These are phyloP conservation scores for Synergus itoensis DNA, from an alignment of 2,888 invertebrate species.

Conservation along the genomic window DNA sequence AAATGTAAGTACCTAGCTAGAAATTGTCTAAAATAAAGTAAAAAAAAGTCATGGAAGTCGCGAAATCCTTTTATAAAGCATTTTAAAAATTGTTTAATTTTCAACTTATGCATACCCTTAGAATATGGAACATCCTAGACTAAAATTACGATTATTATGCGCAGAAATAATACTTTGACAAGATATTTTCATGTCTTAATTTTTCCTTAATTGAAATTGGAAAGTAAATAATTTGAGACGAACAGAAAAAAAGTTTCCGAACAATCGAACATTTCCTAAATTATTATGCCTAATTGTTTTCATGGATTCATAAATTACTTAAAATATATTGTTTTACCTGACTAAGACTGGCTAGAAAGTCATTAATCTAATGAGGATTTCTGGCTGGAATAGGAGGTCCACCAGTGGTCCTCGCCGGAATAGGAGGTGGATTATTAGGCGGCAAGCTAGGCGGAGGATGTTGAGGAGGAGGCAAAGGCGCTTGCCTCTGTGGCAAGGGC, in stretches of 20 bases:
- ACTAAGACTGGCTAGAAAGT: conserved; percentile 34
- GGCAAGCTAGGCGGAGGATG: conserved; percentile 76
- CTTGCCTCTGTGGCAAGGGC: conserved; percentile 72
- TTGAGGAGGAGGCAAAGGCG: conserved; percentile 71
- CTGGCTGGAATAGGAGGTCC: conserved; percentile 86
- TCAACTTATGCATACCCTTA: too few relatives aligned
- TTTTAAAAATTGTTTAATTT: background rate
- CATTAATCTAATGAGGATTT: conserved; percentile 66
- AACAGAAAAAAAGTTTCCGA: conserved; percentile 26
- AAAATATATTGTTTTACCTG: conserved; percentile 25
- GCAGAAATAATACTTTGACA: background rate
- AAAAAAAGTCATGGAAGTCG: background rate
- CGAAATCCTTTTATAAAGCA: background rate
- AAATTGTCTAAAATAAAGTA: background rate
- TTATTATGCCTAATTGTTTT: conserved; percentile 12
- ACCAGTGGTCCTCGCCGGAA: conserved; percentile 81
- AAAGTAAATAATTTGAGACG: background rate
- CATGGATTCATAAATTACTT: conserved; percentile 34
- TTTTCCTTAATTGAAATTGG: background rate
- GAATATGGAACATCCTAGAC: too few relatives aligned
- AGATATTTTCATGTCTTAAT: background rate
- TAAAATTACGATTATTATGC: too few relatives aligned
- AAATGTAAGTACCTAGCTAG: background rate
- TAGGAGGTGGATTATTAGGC: conserved; percentile 76
- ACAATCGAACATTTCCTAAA: conserved; percentile 4